phyloP scores from a whole-genome alignment of 2,888 invertebrate genomes.

The Oscheius sp. region DNA sequence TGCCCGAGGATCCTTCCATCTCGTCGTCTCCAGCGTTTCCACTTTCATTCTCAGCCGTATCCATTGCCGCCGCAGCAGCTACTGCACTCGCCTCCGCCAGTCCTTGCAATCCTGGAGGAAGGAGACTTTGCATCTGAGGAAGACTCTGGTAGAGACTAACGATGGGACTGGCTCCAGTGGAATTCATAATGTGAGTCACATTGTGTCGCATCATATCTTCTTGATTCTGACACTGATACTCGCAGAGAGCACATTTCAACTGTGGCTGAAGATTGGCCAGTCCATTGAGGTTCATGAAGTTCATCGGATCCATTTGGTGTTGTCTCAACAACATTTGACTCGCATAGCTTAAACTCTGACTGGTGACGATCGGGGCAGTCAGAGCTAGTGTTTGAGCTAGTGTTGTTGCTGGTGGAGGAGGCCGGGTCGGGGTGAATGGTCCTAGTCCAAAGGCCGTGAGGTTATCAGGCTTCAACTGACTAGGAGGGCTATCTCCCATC shows the following conservation, averaged over 20 bases:
- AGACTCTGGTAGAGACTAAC: slow-evolving; percentile 26
- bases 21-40: slow-evolving; percentile 39
- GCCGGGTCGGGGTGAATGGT: slow-evolving; percentile 11
- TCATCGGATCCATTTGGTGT: slow-evolving; percentile 38
- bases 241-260: slow-evolving; percentile 51
- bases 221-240: slow-evolving; percentile 37
- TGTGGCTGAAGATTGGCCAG: slow-evolving; percentile 16
- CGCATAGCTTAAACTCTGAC: slow-evolving; percentile 47
- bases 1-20: slow-evolving; percentile 45
- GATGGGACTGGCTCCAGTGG: slow-evolving; percentile 10
- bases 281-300: slow-evolving; percentile 29
- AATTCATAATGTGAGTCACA: slow-evolving; percentile 51
- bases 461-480: slow-evolving; percentile 4
- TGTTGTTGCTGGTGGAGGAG: slow-evolving; percentile 28
- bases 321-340: slow-evolving; percentile 51
- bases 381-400: slow-evolving; percentile 41
- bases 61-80: slow-evolving; percentile 26
- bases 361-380: slow-evolving; percentile 38
- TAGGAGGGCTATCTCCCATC: slow-evolving; percentile 76
- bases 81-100: slow-evolving; percentile 3
- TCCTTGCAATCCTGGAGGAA: slow-evolving; percentile 18
- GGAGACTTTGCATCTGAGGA: slow-evolving; percentile 37
- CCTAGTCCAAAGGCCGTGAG: not conserved
- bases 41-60: slow-evolving; percentile 32
- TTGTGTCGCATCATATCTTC: slow-evolving; percentile 63